These are phyloP conservation scores for Aurelia sp. DNA, from an alignment of 30 jellyfish, hydroid and myxozoan genomes.

Conservation along the genomic window DNA sequence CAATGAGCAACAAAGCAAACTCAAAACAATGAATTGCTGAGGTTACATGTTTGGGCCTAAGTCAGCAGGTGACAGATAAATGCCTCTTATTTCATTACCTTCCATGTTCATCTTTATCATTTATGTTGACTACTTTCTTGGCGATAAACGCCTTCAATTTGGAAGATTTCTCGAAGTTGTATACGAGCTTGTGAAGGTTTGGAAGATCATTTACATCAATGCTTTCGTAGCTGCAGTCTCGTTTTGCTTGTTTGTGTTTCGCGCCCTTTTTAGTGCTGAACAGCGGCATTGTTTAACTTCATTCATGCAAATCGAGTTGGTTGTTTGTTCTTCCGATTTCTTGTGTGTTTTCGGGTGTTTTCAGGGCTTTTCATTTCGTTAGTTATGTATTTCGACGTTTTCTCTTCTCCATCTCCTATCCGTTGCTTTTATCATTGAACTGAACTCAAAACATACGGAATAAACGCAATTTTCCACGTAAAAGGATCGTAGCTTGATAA, in stretches of 20 bases:
- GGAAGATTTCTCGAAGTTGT: slow-evolving; percentile 34
- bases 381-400: not conserved
- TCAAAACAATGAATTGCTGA: no score
- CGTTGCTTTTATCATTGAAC: no score
- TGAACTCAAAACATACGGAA: no score
- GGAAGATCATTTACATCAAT: slow-evolving; percentile 45
- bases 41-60: slow-evolving; percentile 9
- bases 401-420: not conserved
- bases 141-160: slow-evolving; percentile 26
- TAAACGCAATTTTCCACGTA: no score
- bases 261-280: slow-evolving; percentile 52
- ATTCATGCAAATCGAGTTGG: slow-evolving; percentile 16
- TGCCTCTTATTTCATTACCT: slow-evolving; percentile 3
- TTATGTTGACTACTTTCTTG: slow-evolving; percentile 42
- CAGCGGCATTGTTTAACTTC: slow-evolving; percentile 44
- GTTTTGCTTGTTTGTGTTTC: slow-evolving; percentile 39
- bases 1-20: no score
- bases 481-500: no score
- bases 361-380: not conserved
- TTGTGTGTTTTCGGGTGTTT: no score
- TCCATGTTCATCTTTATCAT: slow-evolving; percentile 56
- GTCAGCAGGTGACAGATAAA: not conserved
- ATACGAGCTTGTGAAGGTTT: slow-evolving; percentile 38
- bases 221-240: slow-evolving; percentile 65
- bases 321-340: not conserved